Conservation (phyloP, 1,140 invertebrate species). For the Tetramorium alpestre region DNA sequence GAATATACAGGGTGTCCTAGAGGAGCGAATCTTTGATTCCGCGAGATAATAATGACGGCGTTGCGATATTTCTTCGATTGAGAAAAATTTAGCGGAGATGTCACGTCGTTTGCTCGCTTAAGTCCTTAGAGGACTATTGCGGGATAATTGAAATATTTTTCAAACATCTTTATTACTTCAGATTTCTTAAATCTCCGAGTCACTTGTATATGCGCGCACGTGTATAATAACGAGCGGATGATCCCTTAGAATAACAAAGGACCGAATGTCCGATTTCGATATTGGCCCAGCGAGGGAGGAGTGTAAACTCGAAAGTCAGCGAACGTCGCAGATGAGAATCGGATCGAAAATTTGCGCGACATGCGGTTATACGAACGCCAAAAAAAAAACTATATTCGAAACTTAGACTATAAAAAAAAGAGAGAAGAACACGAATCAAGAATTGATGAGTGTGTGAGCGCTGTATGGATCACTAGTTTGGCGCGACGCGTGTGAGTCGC, state of each 20-base stretch:
- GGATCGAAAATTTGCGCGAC: not conserved
- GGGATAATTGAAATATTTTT: constrained; percentile 20
- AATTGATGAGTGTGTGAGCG: constrained; percentile 49
- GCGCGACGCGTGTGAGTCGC: constrained; percentile 2
- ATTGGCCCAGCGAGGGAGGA: constrained; percentile 1
- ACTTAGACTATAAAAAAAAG: constrained; percentile 51
- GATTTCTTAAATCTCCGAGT: not conserved
- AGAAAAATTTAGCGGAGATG: not conserved
- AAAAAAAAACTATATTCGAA: constrained; percentile 53
- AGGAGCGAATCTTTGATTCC: not conserved
- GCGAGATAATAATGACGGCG: not conserved
- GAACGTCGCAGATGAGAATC: not conserved
- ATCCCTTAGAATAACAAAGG: not conserved
- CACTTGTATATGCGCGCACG: not conserved
- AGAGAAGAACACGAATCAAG: constrained; percentile 35
- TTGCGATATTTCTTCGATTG: not conserved
- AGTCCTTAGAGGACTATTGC: not conserved
- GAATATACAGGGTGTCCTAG: not conserved
- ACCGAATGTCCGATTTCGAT: not conserved
- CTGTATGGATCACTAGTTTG: constrained; percentile 45
- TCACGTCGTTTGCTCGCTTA: no score
- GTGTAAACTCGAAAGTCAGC: not conserved
- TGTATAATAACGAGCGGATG: not conserved
- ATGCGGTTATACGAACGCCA: constrained; percentile 19
- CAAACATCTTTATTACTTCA: not conserved